Conservation (phyloP, 2,888 invertebrate species). For the Hecatera dysodea region DNA sequence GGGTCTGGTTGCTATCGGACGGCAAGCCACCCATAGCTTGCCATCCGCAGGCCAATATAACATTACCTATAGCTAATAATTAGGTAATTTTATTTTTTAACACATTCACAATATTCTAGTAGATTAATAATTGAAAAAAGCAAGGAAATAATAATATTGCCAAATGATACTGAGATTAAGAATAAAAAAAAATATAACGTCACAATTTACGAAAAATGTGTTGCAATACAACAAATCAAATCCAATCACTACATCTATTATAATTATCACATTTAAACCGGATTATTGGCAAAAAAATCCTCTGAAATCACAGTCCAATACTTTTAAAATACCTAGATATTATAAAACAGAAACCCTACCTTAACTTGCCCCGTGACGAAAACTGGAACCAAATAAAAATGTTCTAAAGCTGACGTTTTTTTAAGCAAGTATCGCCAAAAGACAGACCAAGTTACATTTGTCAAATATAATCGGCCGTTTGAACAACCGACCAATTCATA, state of each 20-base stretch:
- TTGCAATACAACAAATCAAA: not conserved
- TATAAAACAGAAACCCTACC: not conserved
- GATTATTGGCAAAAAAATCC: conserved; percentile 30
- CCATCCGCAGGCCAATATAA: no score
- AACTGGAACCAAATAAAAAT: conserved; percentile 28
- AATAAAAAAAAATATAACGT: no score
- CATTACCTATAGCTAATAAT: no score
- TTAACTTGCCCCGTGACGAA: not conserved
- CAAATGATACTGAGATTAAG: no score
- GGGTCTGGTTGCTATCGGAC: no score
- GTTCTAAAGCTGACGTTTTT: conserved; percentile 1
- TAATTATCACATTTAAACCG: conserved; percentile 18
- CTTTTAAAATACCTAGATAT: conserved; percentile 36
- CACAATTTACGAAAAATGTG: not conserved
- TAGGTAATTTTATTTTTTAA: no score
- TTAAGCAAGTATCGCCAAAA: conserved; percentile 5
- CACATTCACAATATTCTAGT: no score
- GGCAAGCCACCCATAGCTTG: no score
- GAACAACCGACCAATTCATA: conserved; percentile 9
- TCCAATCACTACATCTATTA: conserved; percentile 3
- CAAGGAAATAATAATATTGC: no score
- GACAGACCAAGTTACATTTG: conserved; percentile 8
- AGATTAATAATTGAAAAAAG: no score
- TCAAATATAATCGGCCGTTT: conserved; percentile 30
- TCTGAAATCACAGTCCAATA: conserved; percentile 41